These are phyloP conservation scores for Oscheius sp. DNA, from an alignment of 2,888 invertebrate species.

Conservation along the genomic window DNA sequence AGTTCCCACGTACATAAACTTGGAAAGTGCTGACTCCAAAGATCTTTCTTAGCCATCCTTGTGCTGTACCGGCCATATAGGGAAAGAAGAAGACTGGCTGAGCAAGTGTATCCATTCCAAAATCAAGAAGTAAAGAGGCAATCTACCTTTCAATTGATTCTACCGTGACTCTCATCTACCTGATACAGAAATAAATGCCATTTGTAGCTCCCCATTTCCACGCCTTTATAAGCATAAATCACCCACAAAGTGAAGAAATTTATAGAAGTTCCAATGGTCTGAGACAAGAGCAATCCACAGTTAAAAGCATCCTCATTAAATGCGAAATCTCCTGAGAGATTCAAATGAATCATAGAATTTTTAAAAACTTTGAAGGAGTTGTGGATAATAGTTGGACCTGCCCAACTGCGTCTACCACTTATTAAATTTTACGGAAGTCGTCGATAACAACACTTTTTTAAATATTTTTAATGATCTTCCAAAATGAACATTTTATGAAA, in stretches of 20 bases:
- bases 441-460: too few relatives aligned
- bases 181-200: background rate
- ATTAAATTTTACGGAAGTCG: too few relatives aligned
- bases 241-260: background rate
- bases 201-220: background rate
- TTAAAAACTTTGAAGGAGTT: too few relatives aligned
- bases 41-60: slow-evolving; percentile 15
- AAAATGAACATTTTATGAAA: too few relatives aligned
- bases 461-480: too few relatives aligned
- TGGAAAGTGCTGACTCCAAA: background rate
- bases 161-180: background rate
- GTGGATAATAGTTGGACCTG: too few relatives aligned
- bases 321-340: background rate
- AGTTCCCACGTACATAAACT: slow-evolving; percentile 1
- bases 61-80: slow-evolving; percentile 4
- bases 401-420: too few relatives aligned
- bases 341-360: background rate
- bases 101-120: slow-evolving; percentile 10
- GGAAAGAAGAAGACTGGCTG: slow-evolving; percentile 20
- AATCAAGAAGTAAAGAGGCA: background rate
- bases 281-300: background rate
- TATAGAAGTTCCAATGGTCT: background rate
- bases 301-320: background rate
- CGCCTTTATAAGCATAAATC: background rate
- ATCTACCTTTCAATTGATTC: background rate